phyloP scores from a whole-genome alignment of 2,797 vertebrate species.

The Antrozous pallidus region DNA sequence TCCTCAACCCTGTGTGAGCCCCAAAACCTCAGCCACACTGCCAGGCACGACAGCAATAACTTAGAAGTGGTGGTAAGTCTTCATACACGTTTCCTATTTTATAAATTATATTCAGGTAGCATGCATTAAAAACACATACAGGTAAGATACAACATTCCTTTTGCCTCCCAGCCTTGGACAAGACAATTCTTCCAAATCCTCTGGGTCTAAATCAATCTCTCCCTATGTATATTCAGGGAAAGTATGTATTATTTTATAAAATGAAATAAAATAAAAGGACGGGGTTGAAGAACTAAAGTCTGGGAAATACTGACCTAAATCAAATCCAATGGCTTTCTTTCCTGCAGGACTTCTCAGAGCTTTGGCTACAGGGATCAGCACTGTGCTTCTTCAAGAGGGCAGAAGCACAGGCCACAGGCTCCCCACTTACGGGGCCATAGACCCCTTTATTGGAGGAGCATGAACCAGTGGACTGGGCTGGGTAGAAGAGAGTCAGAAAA shows the following conservation, averaged over 20 bases:
- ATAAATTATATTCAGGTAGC: neutral
- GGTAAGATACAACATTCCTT: neutral
- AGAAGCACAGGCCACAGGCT: rapidly evolving
- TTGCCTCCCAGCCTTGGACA: neutral
- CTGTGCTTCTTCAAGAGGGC: no score
- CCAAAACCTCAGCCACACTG: neutral
- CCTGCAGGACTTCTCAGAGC: neutral
- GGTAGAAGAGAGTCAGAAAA: neutral
- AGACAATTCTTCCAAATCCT: neutral
- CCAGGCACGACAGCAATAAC: neutral
- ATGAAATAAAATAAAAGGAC: neutral
- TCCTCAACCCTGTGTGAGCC: neutral
- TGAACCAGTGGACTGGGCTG: neutral
- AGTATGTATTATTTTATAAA: neutral
- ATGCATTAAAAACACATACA: neutral
- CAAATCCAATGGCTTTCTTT: neutral
- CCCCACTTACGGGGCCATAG: rapidly evolving
- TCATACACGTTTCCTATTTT: neutral
- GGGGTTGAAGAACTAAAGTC: neutral
- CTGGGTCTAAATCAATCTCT: neutral
- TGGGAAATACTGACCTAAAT: neutral
- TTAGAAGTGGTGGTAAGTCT: neutral
- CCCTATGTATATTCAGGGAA: neutral
- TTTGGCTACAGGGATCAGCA: neutral
- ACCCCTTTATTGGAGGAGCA: neutral